Evolutionary conservation across 2,797 vertebrate genomes (phyloP), one percentile per base, ranked within the genome.

Genomic region (Selene dorsalis): DNA sequence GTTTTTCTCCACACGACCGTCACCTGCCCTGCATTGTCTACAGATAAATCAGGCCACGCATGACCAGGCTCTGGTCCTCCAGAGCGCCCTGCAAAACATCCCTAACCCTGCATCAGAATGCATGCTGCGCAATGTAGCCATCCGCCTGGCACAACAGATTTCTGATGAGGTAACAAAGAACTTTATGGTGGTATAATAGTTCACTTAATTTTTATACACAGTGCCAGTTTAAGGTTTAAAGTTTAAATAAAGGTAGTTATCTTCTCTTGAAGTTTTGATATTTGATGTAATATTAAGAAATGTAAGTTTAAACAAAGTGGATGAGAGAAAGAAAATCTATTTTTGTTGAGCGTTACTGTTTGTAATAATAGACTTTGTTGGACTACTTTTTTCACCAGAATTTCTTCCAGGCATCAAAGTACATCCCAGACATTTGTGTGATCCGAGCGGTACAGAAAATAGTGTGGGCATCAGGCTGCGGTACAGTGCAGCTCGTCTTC

Each of bases 381-480:
- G 48, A 73, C 68, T 73, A 22, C 87, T 77, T 86, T 77, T 87
- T 77, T 80, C 69, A 75, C 57, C 85, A 96, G 95, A 91, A 93
- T 85, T 94, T 95, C 90, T 96, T 96, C 79, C 94, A 99, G 96
- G 97, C 97, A 77, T 99, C 97, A 32, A 98, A 98, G 90, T 99
- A 98, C 77, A 98, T 99, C 96, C 98, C 98, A 90, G 98, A 99
- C 91, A 99, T 99, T 82, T 98, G 97, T 92, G 98, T 99, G 87
- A 99, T 99, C 89, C 95, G 96, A 90, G 98, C 98, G 52, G 96
- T 99, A 70, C 98, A 99, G 88, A 99, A 99, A 95, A 99, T 99
- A 56, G 97, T 98, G 76, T 99, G 98, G 98, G 97, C 98, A 4
- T 99, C 98, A 62, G 98, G 98, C 82, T 99, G 98, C 87, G 98